phyloP scores from a whole-genome alignment of 2,888 invertebrate genomes.

The Bugula neritina region DNA sequence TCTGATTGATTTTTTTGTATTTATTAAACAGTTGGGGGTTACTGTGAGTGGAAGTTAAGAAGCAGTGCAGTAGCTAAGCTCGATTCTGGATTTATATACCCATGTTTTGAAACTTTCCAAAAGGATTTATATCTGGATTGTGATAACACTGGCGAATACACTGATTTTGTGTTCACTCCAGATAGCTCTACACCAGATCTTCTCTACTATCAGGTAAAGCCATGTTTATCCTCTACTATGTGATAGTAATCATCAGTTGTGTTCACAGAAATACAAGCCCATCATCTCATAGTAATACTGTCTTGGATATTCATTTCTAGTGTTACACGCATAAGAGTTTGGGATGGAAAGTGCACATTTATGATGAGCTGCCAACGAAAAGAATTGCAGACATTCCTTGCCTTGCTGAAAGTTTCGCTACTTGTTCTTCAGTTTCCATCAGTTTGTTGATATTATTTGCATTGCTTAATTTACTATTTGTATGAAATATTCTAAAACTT shows the following conservation, averaged over 20 bases:
- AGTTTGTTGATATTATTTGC: too few species aligned
- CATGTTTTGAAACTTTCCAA: slow-evolving; percentile 61
- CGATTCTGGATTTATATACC: background rate
- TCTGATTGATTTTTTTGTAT: background rate
- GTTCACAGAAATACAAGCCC: too few species aligned
- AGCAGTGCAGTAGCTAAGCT: slow-evolving; percentile 35
- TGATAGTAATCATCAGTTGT: too few species aligned
- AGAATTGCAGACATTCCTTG: background rate
- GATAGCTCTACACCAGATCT: slow-evolving; percentile 74
- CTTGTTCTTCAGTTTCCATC: too few species aligned
- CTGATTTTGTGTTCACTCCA: slow-evolving; percentile 68
- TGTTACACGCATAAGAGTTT: slow-evolving; percentile 86
- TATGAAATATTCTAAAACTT: too few species aligned
- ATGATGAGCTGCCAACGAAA: slow-evolving; percentile 57
- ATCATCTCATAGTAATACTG: too few species aligned
- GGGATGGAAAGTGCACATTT: slow-evolving; percentile 86
- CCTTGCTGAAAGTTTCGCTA: background rate
- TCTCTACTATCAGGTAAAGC: slow-evolving; percentile 79
- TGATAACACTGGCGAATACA: slow-evolving; percentile 70
- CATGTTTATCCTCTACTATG: background rate
- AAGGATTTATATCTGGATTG: slow-evolving; percentile 68
- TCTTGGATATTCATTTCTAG: too few species aligned
- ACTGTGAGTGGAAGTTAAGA: slow-evolving; percentile 66
- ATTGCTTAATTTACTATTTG: too few species aligned
- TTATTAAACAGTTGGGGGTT: slow-evolving; percentile 52